Conservation (phyloP, 1,140 invertebrate species). For the Microplitis mediator region DNA sequence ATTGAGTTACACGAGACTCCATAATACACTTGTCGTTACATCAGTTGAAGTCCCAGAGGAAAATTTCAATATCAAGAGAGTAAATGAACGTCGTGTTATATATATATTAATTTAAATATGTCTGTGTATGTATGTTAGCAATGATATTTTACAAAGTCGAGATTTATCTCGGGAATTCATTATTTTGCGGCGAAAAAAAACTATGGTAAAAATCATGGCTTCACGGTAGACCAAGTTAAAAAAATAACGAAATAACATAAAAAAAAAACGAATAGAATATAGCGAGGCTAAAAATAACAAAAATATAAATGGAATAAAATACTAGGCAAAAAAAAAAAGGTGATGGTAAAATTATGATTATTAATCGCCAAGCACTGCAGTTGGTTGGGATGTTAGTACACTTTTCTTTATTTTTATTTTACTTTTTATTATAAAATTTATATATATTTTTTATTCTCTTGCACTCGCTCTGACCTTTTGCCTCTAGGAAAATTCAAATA, state of each 20-base stretch:
- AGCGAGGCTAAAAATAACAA: neutral
- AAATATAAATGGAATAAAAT: neutral
- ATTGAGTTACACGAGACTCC: neutral
- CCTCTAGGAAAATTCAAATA: conserved; percentile 9
- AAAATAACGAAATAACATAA: neutral
- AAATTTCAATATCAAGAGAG: neutral
- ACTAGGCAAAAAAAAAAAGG: neutral
- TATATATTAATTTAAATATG: neutral
- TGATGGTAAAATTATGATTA: conserved; percentile 26
- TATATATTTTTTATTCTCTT: neutral
- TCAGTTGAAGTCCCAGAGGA: neutral
- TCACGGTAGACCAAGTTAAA: neutral
- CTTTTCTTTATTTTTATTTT: neutral
- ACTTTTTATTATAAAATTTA: neutral
- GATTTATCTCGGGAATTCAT: conserved; percentile 51
- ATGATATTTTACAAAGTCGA: conserved; percentile 42
- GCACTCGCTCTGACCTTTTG: neutral
- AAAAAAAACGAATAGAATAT: neutral
- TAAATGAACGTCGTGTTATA: conserved; percentile 20
- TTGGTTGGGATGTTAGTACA: neutral
- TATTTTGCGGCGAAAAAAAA: conserved; percentile 23
- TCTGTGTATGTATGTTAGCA: conserved; percentile 25
- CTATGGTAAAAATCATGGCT: conserved; percentile 33
- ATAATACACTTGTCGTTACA: neutral
- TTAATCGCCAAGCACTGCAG: conserved; percentile 20